Percentiles rank a stretch among this genome's conserved stretches.
phyloP scores from a whole-genome alignment of 2,888 invertebrate genomes.

The Drosophila paracracens region DNA sequence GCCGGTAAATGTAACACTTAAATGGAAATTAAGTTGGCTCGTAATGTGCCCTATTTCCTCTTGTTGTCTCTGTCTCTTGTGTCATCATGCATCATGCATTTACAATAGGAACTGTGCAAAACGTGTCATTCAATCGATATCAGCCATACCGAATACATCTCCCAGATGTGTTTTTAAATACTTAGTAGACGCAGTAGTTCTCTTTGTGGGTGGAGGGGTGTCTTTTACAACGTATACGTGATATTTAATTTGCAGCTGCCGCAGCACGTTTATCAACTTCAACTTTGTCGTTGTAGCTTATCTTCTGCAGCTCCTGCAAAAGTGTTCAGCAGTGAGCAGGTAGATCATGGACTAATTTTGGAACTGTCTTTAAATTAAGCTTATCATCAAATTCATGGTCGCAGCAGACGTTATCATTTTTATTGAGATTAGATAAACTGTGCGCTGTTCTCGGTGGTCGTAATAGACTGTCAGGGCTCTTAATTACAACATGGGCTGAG shows the following conservation, averaged over 20 bases:
- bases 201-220: background rate
- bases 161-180: slow-evolving; percentile 39
- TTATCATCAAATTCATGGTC: slow-evolving; percentile 47
- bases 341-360: slow-evolving; percentile 51
- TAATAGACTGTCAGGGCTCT: background rate
- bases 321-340: slow-evolving; percentile 5
- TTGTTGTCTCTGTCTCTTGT: slow-evolving; percentile 24
- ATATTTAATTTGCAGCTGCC: slow-evolving; percentile 11
- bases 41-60: background rate
- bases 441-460: background rate
- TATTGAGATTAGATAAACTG: slow-evolving; percentile 57
- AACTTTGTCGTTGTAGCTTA: slow-evolving; percentile 9
- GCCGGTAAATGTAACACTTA: background rate
- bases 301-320: slow-evolving; percentile 10
- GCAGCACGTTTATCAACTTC: slow-evolving; percentile 29
- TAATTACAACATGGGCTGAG: slow-evolving; percentile 22
- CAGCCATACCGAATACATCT: slow-evolving; percentile 26
- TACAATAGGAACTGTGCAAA: slow-evolving; percentile 38
- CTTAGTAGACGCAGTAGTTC: slow-evolving; percentile 27
- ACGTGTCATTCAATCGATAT: slow-evolving; percentile 63
- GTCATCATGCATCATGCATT: slow-evolving; percentile 40
- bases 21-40: background rate
- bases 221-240: background rate
- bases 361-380: slow-evolving; percentile 29
- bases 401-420: slow-evolving; percentile 34